These are phyloP conservation scores for Pygmarrhopalites habei DNA, from an alignment of 1,140 invertebrate species.

Conservation along the genomic window DNA sequence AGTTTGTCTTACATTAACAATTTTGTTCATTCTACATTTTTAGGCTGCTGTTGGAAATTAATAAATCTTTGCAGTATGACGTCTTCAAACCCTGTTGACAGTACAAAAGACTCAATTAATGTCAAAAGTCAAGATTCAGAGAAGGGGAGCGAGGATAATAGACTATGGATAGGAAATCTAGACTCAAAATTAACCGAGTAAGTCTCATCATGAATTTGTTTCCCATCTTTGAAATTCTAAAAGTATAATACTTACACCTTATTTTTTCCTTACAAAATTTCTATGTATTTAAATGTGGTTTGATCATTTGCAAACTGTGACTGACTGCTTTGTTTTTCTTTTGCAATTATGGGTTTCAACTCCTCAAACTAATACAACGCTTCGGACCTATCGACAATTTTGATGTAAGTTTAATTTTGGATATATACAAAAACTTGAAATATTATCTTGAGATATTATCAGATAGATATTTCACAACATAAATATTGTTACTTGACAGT, in stretches of 20 bases:
- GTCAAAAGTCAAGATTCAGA: too few species aligned
- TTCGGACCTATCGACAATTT: slow-evolving; percentile 49
- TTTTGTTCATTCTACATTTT: too few species aligned
- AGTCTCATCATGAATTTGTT: slow-evolving; percentile 27
- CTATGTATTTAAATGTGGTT: not conserved
- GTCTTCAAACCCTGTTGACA: too few species aligned
- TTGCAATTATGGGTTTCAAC: slow-evolving; percentile 42
- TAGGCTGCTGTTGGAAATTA: too few species aligned
- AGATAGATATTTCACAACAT: too few species aligned
- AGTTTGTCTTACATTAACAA: too few species aligned
- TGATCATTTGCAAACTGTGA: slow-evolving; percentile 5
- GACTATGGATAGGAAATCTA: slow-evolving; percentile 51
- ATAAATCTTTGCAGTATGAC: too few species aligned
- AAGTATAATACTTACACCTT: not conserved
- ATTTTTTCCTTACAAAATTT: not conserved
- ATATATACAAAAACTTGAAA: too few species aligned
- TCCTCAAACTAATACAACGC: slow-evolving; percentile 50
- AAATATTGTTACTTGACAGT: too few species aligned
- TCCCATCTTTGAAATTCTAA: not conserved
- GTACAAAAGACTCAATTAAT: too few species aligned
- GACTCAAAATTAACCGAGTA: slow-evolving; percentile 50
- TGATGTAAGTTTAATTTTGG: too few species aligned
- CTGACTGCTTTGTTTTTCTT: slow-evolving; percentile 23
- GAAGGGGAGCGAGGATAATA: slow-evolving; percentile 7
- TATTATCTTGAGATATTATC: too few species aligned